Percentiles rank a stretch among this genome's conserved stretches.
Conservation (phyloP, 2,888 invertebrate species). For the Thelaira solivaga region DNA sequence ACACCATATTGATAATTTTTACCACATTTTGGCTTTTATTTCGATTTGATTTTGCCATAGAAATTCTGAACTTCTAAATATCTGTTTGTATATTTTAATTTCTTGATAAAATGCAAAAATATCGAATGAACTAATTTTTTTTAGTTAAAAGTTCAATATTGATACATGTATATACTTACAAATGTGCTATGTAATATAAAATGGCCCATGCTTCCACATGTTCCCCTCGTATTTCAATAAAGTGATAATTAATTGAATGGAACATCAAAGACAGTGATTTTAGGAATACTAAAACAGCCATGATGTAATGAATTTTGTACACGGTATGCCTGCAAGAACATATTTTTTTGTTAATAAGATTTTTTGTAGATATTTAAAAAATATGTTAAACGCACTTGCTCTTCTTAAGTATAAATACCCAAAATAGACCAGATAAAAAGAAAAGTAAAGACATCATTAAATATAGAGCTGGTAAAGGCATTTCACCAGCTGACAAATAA, state of each 20-base stretch:
- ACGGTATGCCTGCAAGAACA: constrained; percentile 83
- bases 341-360: not conserved
- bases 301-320: constrained; percentile 96
- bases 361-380: not conserved
- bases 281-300: constrained; percentile 94
- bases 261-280: constrained; percentile 95
- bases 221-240: constrained; percentile 93
- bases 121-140: no score
- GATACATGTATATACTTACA: constrained; percentile 87
- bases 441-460: constrained; percentile 94
- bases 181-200: constrained; percentile 97
- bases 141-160: no score
- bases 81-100: no score
- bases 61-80: no score
- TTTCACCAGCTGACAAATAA: constrained; percentile 96
- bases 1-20: no score
- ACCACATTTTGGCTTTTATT: no score
- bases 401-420: constrained; percentile 91
- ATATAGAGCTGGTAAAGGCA: constrained; percentile 95
- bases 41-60: no score
- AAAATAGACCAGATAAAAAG: constrained; percentile 91
- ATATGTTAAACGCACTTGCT: constrained; percentile 80
- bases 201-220: constrained; percentile 99
- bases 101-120: no score
- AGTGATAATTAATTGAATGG: constrained; percentile 96